Evolutionary conservation across 53 echinoderm and acorn worm genomes (phyloP), one percentile per base, ranked within the genome.

Genomic region (Henricia sp.): DNA sequence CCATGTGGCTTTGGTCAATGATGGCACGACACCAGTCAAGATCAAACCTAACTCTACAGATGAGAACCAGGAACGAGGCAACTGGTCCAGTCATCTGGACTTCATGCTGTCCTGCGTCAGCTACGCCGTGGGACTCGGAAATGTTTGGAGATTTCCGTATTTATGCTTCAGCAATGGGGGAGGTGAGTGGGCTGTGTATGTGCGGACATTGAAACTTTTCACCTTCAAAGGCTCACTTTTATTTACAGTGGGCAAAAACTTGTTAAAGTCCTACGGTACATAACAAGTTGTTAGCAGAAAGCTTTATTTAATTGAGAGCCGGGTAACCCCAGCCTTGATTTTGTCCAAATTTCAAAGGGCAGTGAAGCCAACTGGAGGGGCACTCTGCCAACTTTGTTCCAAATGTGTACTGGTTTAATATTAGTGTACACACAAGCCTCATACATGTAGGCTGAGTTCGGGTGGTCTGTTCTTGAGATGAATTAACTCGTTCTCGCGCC

Each of bases 1-100:
- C 50, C 80, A 80, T 50, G 65, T 65, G 46, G 80, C 80, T 4
- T 64, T 80, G 65, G 80, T 80, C 48, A 58, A 64, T 32, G 80
- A 72, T 4, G 72, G 64, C 30, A 17, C 32, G 33, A 80, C 44
- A 46, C 80, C 80, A 17, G 34, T 46, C 48, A 80, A 80, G 64
- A 32, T 19, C n/a, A 80, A 80, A 50, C 0, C 14, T 2, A 32
- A 63, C 10, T 34, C 63, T 64, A 80, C 4, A n/a, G 95, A 95
- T 52, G 95, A 95, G 85, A 95, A 95, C 55, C 13, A 21, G 78
- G 95, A 95, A 26, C 77, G 95, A 4, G 95, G 95, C 34, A 95
- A 95, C 89, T 95, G 95, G 95, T 95, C 95, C 64, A 95, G 89
- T 50, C 95, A 95, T 57, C 72, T 95, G 50, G 95, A 95, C 68